Conservation (phyloP, 2,888 invertebrate genomes). For the Aphelenchoides bicaudatus region DNA sequence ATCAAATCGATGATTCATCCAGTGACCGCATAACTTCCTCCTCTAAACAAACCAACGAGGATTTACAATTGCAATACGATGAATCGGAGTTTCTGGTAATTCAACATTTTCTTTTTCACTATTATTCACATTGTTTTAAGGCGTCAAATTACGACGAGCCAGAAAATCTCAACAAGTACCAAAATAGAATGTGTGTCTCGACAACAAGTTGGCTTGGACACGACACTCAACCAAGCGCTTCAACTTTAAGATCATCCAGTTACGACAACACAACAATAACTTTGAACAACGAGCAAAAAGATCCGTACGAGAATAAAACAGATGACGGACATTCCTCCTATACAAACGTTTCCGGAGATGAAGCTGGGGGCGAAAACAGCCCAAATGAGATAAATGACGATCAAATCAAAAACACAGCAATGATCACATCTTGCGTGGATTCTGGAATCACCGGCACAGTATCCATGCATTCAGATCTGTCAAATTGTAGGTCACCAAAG, state of each 20-base stretch:
- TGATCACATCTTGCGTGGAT: slow-evolving; percentile 44
- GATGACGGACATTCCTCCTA: slow-evolving; percentile 15
- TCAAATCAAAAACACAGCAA: slow-evolving; percentile 8
- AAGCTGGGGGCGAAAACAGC: slow-evolving; percentile 18
- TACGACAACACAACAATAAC: neutral
- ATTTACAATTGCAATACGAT: slow-evolving; percentile 10
- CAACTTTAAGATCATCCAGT: slow-evolving; percentile 1
- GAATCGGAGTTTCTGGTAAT: slow-evolving; percentile 6
- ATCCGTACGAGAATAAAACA: neutral
- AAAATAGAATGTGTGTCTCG: neutral
- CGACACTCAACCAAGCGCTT: neutral
- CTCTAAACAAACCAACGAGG: slow-evolving; percentile 13
- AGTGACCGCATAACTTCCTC: slow-evolving; percentile 14
- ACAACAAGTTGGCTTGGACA: neutral
- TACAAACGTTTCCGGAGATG: slow-evolving; percentile 23
- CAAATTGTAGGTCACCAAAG: slow-evolving; percentile 1
- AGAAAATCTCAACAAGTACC: too few relatives aligned
- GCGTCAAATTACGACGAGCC: too few relatives aligned
- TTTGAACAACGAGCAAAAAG: neutral
- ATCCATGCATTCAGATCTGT: slow-evolving; percentile 51
- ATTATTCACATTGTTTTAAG: neutral
- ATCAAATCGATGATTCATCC: slow-evolving; percentile 8
- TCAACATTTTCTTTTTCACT: neutral
- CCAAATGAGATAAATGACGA: slow-evolving; percentile 6
- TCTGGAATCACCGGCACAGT: slow-evolving; percentile 50